Percentiles rank a stretch among this genome's conserved stretches.
Evolutionary conservation across 1,140 invertebrate species (phyloP).

Genomic region (Tribolium madens): DNA sequence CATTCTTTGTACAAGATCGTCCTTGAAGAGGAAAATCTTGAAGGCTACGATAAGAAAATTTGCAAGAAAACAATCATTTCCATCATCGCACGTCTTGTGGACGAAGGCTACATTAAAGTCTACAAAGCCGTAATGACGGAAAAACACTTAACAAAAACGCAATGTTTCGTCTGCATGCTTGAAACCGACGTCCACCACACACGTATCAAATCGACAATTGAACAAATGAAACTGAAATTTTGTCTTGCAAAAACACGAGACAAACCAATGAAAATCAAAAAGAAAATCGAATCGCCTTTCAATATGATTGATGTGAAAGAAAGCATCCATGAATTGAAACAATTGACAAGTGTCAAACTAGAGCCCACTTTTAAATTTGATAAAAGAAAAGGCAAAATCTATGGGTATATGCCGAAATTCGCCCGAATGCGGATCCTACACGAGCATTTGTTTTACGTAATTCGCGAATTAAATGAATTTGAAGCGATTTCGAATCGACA

Average conservation of each 20-base stretch:
- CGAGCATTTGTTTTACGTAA: conserved; percentile 77
- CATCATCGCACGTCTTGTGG: conserved; percentile 70
- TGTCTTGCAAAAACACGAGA: conserved; percentile 56
- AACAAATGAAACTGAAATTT: conserved; percentile 74
- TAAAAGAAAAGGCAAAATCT: conserved; percentile 4
- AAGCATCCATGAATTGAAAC: conserved; percentile 53
- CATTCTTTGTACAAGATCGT: conserved; percentile 69
- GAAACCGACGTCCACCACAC: conserved; percentile 68
- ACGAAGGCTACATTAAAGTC: conserved; percentile 72
- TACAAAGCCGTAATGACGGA: conserved; percentile 70
- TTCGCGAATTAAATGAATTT: conserved; percentile 70
- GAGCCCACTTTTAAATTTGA: conserved; percentile 40
- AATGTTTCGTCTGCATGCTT: conserved; percentile 73
- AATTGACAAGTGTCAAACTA: conserved; percentile 38
- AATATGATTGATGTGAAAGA: conserved; percentile 47
- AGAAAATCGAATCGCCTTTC: conserved; percentile 45
- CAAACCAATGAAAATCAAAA: conserved; percentile 14
- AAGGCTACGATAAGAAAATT: conserved; percentile 71
- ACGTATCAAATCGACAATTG: conserved; percentile 71
- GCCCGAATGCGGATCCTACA: conserved; percentile 76
- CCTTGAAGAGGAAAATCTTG: conserved; percentile 66
- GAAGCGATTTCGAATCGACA: conserved; percentile 61
- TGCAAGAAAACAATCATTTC: conserved; percentile 74
- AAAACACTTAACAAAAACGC: conserved; percentile 66
- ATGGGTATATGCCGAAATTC: conserved; percentile 73